A percentile compares a stretch with the other conserved stretches of the same genome.
Conservation (phyloP, 2,113 vertebrate genomes). For the Copsychus sechellarum region DNA sequence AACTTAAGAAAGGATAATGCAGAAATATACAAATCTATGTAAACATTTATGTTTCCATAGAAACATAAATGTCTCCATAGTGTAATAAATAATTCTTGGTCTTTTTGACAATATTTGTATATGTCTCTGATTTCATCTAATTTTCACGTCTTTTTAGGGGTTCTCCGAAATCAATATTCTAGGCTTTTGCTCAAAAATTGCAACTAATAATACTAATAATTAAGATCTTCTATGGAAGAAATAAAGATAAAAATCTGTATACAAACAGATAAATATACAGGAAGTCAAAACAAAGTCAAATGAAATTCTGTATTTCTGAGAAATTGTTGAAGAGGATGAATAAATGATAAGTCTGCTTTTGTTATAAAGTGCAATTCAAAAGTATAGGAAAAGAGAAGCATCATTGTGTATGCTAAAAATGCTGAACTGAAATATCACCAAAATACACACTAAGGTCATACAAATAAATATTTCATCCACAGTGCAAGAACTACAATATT, state of each 20-base stretch:
- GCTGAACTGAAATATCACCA: not conserved
- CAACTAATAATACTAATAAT: not conserved
- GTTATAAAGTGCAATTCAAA: not conserved
- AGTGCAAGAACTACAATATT: not conserved
- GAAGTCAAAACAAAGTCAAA: not conserved
- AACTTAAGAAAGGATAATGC: not conserved
- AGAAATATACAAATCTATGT: not conserved
- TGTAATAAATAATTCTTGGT: not conserved
- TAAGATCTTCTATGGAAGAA: not conserved
- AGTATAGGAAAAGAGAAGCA: not conserved
- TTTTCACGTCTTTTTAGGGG: not conserved
- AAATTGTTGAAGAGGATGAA: not conserved
- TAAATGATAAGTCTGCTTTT: not conserved
- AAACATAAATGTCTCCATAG: not conserved
- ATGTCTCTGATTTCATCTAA: not conserved
- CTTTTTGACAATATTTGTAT: not conserved
- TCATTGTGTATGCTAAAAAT: not conserved
- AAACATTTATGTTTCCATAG: too few relatives aligned
- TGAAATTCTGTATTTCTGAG: not conserved
- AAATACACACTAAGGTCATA: not conserved
- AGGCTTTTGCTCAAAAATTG: not conserved
- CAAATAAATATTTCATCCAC: not conserved
- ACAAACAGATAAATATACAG: not conserved
- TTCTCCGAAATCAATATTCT: not conserved
- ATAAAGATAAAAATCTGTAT: not conserved